Evolutionary conservation across 2,888 invertebrate species (phyloP).

Genomic region (Oscheius sp.): DNA sequence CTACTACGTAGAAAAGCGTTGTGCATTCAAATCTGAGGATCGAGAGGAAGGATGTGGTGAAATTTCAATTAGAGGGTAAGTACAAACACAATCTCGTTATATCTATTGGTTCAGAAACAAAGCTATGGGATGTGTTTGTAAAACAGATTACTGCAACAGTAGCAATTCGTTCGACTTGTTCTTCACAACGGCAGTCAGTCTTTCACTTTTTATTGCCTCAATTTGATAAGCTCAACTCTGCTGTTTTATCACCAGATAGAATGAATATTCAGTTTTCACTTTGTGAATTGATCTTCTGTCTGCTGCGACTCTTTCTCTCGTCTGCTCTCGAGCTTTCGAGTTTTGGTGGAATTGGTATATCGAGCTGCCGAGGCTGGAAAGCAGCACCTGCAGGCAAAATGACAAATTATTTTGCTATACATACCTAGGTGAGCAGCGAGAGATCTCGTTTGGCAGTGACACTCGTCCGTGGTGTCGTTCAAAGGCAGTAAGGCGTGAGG

Average conservation of each 20-base stretch:
- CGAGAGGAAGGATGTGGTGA: conserved; percentile 47
- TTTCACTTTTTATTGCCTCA: conserved; percentile 3
- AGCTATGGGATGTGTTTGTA: conserved; percentile 48
- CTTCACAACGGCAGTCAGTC: neutral
- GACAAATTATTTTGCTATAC: neutral
- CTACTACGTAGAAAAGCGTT: conserved; percentile 52
- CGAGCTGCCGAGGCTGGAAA: conserved; percentile 17
- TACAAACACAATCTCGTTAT: neutral
- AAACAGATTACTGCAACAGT: conserved; percentile 42
- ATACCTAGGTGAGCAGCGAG: conserved; percentile 50
- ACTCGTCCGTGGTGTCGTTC: conserved; percentile 68
- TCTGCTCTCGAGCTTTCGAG: neutral
- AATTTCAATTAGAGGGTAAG: conserved; percentile 46
- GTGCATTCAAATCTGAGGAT: conserved; percentile 47
- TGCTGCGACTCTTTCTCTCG: conserved; percentile 21
- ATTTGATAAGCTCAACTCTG: neutral
- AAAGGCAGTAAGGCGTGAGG: conserved; percentile 67
- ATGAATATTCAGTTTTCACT: conserved; percentile 15
- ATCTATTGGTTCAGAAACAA: conserved; percentile 38
- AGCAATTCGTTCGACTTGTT: neutral
- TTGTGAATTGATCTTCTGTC: conserved; percentile 20
- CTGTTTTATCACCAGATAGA: neutral
- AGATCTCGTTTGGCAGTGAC: conserved; percentile 64
- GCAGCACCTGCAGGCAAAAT: conserved; percentile 32
- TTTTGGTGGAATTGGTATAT: conserved; percentile 15